Conservation (phyloP, 2,888 invertebrate species). For the Macropis europaea region DNA sequence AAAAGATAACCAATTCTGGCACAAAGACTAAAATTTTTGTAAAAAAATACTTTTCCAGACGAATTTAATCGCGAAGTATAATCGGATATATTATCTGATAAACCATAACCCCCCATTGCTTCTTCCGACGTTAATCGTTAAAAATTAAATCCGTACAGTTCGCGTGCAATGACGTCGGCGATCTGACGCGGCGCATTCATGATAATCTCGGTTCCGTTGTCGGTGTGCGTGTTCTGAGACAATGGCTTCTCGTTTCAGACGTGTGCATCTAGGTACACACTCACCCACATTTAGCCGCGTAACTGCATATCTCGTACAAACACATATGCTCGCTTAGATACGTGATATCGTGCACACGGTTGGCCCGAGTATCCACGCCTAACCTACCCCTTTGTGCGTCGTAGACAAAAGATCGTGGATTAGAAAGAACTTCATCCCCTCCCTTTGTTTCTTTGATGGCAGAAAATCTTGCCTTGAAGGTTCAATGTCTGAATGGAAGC, state of each 20-base stretch:
- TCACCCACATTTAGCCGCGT: slow-evolving; percentile 28
- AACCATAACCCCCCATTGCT: neutral
- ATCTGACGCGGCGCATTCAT: slow-evolving; percentile 1
- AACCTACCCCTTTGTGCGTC: slow-evolving; percentile 48
- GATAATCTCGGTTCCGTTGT: slow-evolving; percentile 27
- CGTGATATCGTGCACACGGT: slow-evolving; percentile 45
- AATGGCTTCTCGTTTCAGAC: slow-evolving; percentile 17
- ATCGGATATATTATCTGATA: too few species aligned
- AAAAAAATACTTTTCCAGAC: too few species aligned
- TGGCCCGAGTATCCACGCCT: slow-evolving; percentile 43
- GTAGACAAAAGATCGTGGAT: slow-evolving; percentile 31
- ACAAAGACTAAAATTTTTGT: too few species aligned
- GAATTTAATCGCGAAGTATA: too few species aligned
- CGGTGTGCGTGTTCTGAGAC: slow-evolving; percentile 31
- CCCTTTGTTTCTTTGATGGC: too few species aligned
- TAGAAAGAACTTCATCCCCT: too few species aligned
- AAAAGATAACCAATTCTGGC: too few species aligned
- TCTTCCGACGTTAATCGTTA: slow-evolving; percentile 1
- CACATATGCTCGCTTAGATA: slow-evolving; percentile 30
- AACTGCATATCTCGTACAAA: slow-evolving; percentile 24
- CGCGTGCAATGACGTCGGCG: neutral
- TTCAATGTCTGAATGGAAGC: too few species aligned
- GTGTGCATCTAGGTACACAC: slow-evolving; percentile 16
- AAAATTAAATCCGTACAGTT: slow-evolving; percentile 9
- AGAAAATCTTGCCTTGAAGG: too few species aligned